These are phyloP conservation scores for Xenopus petersii DNA, from an alignment of 2,797 vertebrate genomes.

Conservation along the genomic window DNA sequence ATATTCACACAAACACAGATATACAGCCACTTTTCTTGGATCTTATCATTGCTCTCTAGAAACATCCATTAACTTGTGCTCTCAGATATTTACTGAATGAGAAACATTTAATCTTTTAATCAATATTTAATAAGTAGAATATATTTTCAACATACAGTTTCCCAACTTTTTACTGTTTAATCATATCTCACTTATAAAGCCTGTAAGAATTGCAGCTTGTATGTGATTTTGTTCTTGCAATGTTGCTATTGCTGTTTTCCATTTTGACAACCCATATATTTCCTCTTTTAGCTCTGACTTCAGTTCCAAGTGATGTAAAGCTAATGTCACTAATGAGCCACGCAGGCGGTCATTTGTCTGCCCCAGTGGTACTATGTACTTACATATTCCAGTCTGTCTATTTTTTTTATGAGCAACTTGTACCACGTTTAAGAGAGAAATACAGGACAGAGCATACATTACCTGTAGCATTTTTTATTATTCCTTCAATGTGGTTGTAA, in stretches of 20 bases:
- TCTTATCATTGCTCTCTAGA: slow-evolving; percentile 10
- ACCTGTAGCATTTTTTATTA: slow-evolving; percentile 20
- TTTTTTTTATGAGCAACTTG: slow-evolving; percentile 45
- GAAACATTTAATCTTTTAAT: slow-evolving; percentile 9
- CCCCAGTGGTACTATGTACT: slow-evolving; percentile 47
- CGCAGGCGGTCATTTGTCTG: slow-evolving; percentile 41
- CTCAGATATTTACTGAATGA: slow-evolving; percentile 28
- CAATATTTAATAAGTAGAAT: slow-evolving; percentile 33
- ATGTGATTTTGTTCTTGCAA: slow-evolving; percentile 25
- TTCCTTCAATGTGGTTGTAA: slow-evolving; percentile 33
- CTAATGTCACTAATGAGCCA: slow-evolving; percentile 48
- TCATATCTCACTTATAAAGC: slow-evolving; percentile 36
- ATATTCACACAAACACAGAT: slow-evolving; percentile 9
- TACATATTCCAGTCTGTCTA: slow-evolving; percentile 40
- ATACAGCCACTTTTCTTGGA: slow-evolving; percentile 19
- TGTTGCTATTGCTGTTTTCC: slow-evolving; percentile 30
- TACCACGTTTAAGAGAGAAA: slow-evolving; percentile 45
- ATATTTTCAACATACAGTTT: slow-evolving; percentile 8
- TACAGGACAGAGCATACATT: slow-evolving; percentile 44
- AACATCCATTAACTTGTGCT: slow-evolving; percentile 7
- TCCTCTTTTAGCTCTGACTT: slow-evolving; percentile 23
- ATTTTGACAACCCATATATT: slow-evolving; percentile 43
- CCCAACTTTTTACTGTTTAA: slow-evolving; percentile 35
- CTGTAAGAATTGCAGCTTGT: slow-evolving; percentile 35
- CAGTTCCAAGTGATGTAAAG: slow-evolving; percentile 28